phyloP scores from a whole-genome alignment of 2,113 vertebrate genomes.

The Tachuris rubrigastra region DNA sequence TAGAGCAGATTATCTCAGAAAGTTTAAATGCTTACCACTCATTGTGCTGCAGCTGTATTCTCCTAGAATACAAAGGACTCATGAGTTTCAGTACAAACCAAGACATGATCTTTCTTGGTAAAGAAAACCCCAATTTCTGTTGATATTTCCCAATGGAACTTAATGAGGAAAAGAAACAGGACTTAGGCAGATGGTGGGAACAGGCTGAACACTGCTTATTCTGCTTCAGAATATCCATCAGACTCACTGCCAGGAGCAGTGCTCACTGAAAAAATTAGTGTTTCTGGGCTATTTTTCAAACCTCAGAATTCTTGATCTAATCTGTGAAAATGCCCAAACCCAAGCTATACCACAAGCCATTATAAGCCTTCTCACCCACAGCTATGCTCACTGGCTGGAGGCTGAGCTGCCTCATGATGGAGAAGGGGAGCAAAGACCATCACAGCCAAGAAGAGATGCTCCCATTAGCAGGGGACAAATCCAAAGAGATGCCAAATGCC shows the following conservation, averaged over 20 bases:
- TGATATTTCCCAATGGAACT: constrained; percentile 19
- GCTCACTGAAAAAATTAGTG: neutral
- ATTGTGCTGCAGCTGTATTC: constrained; percentile 9
- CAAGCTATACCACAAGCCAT: neutral
- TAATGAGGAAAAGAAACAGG: constrained; percentile 20
- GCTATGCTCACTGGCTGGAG: accelerated
- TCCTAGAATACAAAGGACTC: neutral
- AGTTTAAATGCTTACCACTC: constrained; percentile 7
- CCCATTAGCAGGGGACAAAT: neutral
- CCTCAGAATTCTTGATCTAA: neutral
- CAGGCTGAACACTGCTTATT: neutral
- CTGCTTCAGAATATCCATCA: neutral
- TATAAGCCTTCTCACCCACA: neutral
- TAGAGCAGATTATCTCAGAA: constrained; percentile 25
- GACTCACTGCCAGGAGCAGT: neutral
- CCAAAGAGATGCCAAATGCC: neutral
- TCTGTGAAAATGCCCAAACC: neutral
- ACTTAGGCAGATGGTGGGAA: neutral
- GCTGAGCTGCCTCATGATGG: accelerated
- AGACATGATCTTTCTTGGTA: neutral
- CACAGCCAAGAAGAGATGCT: neutral
- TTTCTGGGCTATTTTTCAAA: neutral
- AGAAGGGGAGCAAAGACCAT: neutral
- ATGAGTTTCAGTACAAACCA: neutral
- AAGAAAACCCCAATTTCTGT: constrained; percentile 27